phyloP scores from a whole-genome alignment of 2,797 vertebrate genomes.

The Pantherophis vulpinus region DNA sequence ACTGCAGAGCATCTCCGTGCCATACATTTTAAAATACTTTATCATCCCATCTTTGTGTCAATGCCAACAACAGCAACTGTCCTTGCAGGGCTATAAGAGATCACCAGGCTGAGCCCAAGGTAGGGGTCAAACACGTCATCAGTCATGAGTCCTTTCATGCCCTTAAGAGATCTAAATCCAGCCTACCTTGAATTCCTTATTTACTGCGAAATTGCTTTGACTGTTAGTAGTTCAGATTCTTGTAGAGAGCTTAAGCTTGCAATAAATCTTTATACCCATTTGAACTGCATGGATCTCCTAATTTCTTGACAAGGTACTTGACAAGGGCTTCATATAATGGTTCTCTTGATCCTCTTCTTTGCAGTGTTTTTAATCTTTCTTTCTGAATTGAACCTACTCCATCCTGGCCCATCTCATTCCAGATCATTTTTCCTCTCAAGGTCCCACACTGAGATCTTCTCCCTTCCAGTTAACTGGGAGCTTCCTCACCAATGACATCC shows the following conservation, averaged over 20 bases:
- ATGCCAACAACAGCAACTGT: background rate
- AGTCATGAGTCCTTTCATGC: background rate
- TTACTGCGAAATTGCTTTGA: background rate
- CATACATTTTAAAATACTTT: background rate
- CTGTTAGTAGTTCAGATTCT: background rate
- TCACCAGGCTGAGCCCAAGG: background rate
- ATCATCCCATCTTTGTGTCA: background rate
- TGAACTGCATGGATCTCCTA: background rate
- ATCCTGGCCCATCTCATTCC: background rate
- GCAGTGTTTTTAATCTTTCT: background rate
- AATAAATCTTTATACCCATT: background rate
- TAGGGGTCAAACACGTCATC: background rate
- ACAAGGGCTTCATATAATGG: background rate
- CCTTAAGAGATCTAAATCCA: background rate
- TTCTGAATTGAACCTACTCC: background rate
- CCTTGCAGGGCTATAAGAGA: background rate
- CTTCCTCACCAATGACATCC: background rate
- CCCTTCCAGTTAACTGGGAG: background rate
- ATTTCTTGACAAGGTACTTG: background rate
- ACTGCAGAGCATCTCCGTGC: background rate
- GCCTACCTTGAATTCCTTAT: background rate
- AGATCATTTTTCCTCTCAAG: background rate
- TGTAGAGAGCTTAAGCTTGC: background rate
- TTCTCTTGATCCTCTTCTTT: background rate
- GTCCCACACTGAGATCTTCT: background rate